Conservation (phyloP, 1,140 invertebrate species). For the Zophobas morio region DNA sequence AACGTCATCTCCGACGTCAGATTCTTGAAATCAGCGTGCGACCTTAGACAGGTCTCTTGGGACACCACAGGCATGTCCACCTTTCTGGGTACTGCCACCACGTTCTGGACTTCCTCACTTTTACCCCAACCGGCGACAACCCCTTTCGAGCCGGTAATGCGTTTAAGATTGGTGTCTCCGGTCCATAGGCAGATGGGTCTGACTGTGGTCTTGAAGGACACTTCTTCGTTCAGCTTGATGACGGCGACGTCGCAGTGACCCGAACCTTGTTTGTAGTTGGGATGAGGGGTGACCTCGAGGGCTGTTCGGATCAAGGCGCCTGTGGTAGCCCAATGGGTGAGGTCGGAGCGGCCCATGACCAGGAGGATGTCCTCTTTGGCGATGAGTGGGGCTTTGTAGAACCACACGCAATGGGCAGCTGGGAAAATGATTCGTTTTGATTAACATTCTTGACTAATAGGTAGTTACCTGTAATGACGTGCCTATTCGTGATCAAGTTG, state of each 20-base stretch:
- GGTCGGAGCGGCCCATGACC: conserved; percentile 68
- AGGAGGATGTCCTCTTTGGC: conserved; percentile 60
- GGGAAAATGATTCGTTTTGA: too few species aligned
- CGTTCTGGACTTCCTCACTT: too few species aligned
- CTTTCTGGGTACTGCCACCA: too few species aligned
- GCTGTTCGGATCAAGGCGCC: conserved; percentile 63
- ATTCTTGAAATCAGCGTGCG: too few species aligned
- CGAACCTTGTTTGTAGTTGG: conserved; percentile 61
- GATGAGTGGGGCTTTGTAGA: conserved; percentile 62
- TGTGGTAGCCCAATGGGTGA: conserved; percentile 69
- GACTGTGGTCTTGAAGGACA: conserved; percentile 63
- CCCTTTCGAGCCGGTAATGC: too few species aligned
- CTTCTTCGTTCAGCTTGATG: conserved; percentile 51
- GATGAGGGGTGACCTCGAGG: conserved; percentile 64
- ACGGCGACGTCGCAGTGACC: conserved; percentile 63
- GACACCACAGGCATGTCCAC: too few species aligned
- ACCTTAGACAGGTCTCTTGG: too few species aligned
- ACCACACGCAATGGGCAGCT: conserved; percentile 71
- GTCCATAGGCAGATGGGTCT: too few species aligned
- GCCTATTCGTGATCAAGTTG: conserved; percentile 63
- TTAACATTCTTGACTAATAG: too few species aligned
- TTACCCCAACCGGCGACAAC: too few species aligned
- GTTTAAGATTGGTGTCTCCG: too few species aligned
- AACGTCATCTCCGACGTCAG: too few species aligned
- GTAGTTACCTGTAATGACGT: conserved; percentile 65